Evolutionary conservation across 2,113 vertebrate species (phyloP).

Genomic region (Micromys minutus): DNA sequence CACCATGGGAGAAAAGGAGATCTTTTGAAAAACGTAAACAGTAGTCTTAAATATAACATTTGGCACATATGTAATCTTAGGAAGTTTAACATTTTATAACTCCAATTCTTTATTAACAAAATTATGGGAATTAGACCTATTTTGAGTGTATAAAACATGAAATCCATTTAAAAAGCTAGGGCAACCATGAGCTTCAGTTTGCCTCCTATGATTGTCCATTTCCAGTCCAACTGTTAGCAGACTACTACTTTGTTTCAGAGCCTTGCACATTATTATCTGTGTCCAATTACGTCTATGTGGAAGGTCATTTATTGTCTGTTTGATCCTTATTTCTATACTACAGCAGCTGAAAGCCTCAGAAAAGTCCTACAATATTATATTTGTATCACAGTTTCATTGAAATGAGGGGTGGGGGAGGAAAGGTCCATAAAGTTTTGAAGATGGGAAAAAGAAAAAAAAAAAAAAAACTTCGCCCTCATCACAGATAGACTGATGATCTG

Average conservation of each 20-base stretch:
- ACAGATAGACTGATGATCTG: accelerated
- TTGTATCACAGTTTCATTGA: not conserved
- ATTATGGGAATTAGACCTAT: not conserved
- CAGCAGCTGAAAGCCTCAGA: not conserved
- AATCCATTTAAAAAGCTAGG: not conserved
- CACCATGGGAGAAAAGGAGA: not conserved
- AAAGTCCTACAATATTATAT: not conserved
- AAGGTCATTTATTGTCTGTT: not conserved
- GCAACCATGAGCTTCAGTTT: not conserved
- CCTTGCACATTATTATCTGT: not conserved
- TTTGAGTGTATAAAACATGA: not conserved
- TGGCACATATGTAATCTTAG: not conserved
- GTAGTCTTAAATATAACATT: not conserved
- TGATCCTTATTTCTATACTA: not conserved
- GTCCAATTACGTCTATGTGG: not conserved
- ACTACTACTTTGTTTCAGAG: not conserved
- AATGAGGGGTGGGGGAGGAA: not conserved
- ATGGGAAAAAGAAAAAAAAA: not conserved
- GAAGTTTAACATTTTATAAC: not conserved
- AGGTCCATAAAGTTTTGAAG: not conserved
- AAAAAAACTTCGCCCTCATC: not conserved
- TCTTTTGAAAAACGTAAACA: not conserved
- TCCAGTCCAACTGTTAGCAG: not conserved
- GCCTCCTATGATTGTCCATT: not conserved
- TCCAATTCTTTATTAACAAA: not conserved